Base-by-base conservation (phyloP, 2,797 vertebrate species). In the Alcedo atthis region DNA sequence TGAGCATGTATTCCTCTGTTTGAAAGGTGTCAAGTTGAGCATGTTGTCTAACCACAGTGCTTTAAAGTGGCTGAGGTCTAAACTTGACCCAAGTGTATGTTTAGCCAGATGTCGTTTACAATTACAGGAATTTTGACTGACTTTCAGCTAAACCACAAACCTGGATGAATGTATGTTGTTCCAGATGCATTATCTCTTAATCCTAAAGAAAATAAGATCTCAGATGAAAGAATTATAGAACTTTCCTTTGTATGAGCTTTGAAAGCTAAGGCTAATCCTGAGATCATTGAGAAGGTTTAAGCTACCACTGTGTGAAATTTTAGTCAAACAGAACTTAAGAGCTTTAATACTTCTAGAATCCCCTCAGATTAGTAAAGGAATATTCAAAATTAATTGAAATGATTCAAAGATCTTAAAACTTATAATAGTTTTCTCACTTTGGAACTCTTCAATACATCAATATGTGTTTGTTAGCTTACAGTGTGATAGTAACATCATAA, bases 141-240 rank as follows among this genome's bases (percentile, higher is more conserved):
- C 66, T 95, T 95, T 91, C 75, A 94, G 87, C 86, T 94, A 88
- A 96, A 95, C 92, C 95, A 93, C 92, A 96, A 92, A 96, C 95
- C 93, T 97, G 92, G 95, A 93, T 97, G 95, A 92, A 95, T 82
- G 93, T 92, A 85, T 97, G 92, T 96, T 96, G 90, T 94, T 97
- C 86, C 96, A 97, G 95, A 96, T 96, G 95, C 85, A 95, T 96
- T 97, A 97, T 96, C 92, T 94, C 80, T 87, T 97, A 95, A 96
- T 96, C 93, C 95, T 96, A 96, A 96, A 93, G 95, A 88, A 96
- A 94, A 96, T 91, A 97, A 89, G 81, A 68, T 92, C 86, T 94
- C 78, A 95, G 87, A 96, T 94, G 94, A 93, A 96, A 96, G 81
- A 81, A 70, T 91, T 92, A 92, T 92, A 85, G 90, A 93, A 91